Evolutionary conservation across 1,140 invertebrate species (phyloP).

Genomic region (Bombus confusus): DNA sequence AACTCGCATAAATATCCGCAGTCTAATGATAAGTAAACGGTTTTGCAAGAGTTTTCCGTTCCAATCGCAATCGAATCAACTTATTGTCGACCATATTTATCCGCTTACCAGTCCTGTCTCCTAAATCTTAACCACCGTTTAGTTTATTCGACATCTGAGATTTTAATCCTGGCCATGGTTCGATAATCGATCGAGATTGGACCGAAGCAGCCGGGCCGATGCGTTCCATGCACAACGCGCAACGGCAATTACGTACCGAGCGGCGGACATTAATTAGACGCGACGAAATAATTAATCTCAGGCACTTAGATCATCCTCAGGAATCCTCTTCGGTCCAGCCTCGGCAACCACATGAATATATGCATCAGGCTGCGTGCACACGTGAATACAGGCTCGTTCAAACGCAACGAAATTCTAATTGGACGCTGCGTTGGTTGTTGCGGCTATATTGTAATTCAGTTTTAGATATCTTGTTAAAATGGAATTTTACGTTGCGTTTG

Average conservation of each 20-base stretch:
- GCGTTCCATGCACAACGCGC: slow-evolving; percentile 32
- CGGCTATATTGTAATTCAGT: not conserved
- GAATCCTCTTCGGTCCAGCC: slow-evolving; percentile 48
- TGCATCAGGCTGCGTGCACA: not conserved
- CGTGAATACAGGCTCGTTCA: not conserved
- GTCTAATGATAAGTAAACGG: no score
- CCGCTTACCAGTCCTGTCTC: not conserved
- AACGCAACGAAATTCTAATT: slow-evolving; percentile 16
- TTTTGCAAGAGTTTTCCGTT: no score
- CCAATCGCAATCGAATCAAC: not conserved
- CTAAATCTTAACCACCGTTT: not conserved
- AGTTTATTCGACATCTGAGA: not conserved
- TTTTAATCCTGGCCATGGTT: not conserved
- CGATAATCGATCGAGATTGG: slow-evolving; percentile 58
- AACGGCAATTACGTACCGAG: slow-evolving; percentile 54
- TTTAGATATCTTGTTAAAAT: not conserved
- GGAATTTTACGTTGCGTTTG: not conserved
- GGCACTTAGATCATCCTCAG: slow-evolving; percentile 68
- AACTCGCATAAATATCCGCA: no score
- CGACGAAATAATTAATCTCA: slow-evolving; percentile 75
- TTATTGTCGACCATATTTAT: not conserved
- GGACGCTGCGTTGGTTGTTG: not conserved
- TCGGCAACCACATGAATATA: slow-evolving; percentile 22
- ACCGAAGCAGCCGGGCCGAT: not conserved
- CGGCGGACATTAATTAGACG: slow-evolving; percentile 71